Percentiles rank a stretch among this genome's conserved stretches.
phyloP scores from a whole-genome alignment of 2,113 vertebrate species.

The Tetraodon nigroviridis region DNA sequence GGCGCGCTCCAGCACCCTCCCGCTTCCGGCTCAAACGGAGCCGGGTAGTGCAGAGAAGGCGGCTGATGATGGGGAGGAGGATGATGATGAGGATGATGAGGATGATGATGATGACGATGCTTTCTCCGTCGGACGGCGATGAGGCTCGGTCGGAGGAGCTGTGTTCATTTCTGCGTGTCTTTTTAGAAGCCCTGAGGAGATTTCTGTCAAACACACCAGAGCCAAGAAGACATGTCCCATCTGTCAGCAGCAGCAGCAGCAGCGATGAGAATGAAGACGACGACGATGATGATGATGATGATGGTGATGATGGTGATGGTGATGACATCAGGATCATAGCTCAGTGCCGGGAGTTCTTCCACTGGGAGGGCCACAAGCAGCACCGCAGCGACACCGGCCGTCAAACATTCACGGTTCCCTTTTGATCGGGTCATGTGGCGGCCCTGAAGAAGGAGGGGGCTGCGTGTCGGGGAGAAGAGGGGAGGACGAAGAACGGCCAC shows the following conservation, averaged over 20 bases:
- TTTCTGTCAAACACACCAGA: constrained; percentile 42
- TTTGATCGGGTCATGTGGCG: constrained; percentile 43
- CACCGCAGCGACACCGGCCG: constrained; percentile 24
- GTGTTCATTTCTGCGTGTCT: constrained; percentile 50
- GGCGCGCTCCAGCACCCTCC: constrained; percentile 14
- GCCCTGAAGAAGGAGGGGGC: constrained; percentile 22
- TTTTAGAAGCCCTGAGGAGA: constrained; percentile 70
- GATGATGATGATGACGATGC: too few relatives aligned
- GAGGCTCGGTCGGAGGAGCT: constrained; percentile 31
- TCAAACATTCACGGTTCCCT: constrained; percentile 13
- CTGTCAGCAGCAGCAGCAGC: constrained; percentile 2
- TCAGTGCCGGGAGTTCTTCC: constrained; percentile 36
- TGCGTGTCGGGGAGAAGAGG: constrained; percentile 40
- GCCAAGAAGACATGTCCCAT: constrained; percentile 21
- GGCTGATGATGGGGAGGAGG: too few relatives aligned
- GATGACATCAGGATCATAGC: constrained; percentile 10
- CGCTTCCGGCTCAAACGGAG: background rate
- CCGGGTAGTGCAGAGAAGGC: background rate
- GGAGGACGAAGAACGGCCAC: background rate
- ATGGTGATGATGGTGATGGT: background rate
- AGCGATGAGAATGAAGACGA: constrained; percentile 29
- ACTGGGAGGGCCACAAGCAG: constrained; percentile 23
- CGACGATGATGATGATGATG: constrained; percentile 8
- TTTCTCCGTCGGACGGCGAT: constrained; percentile 2
- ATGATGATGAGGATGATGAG: too few relatives aligned